Base-by-base conservation (phyloP, 2,888 invertebrate genomes). In the Protodeltote pygarga region DNA sequence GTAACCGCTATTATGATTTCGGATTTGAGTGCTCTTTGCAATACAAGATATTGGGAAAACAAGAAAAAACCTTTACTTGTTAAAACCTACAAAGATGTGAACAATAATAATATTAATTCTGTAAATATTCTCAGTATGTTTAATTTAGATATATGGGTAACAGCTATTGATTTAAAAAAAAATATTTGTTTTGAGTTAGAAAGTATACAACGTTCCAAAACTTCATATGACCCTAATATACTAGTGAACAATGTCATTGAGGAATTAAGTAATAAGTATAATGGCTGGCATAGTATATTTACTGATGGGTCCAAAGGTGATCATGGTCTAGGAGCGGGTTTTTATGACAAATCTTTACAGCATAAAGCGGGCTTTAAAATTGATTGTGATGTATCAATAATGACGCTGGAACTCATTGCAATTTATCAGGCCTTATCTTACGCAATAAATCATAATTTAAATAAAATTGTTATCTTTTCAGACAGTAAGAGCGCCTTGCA, bases 391-490 rank as follows among this genome's bases (percentile, higher is more conserved):
- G 13, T 39, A 10, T 29, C 38, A 20, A 39, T 39, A 13, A 39
- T 39, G 38, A 9, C 38, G 21, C 23, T 39, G 38, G 38, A 39
- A 10, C 38, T 39, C 10, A 39, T 29, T 5, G 38, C 38, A 29
- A 39, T 39, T 6, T 21, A 29, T 8, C 3, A 29, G 5, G 38
- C 38, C 2, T 5, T 39, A 14, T 15, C n/a, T 38, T 38, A 24
- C 28, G n/a, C n/a, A n/a, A n/a, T n/a, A n/a, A n/a, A n/a, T n/a
- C n/a, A n/a, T n/a, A n/a, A n/a, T n/a, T n/a, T n/a, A n/a, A n/a
- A n/a, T n/a, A n/a, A n/a, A n/a, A n/a, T n/a, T n/a, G n/a, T n/a
- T n/a, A n/a, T n/a, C n/a, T n/a, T n/a, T n/a, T n/a, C n/a, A n/a
- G n/a, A n/a, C n/a, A n/a, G n/a, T n/a, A n/a, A n/a, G n/a, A n/a